Base-by-base conservation (phyloP, 2,113 vertebrate species). In the Poecile atricapillus region DNA sequence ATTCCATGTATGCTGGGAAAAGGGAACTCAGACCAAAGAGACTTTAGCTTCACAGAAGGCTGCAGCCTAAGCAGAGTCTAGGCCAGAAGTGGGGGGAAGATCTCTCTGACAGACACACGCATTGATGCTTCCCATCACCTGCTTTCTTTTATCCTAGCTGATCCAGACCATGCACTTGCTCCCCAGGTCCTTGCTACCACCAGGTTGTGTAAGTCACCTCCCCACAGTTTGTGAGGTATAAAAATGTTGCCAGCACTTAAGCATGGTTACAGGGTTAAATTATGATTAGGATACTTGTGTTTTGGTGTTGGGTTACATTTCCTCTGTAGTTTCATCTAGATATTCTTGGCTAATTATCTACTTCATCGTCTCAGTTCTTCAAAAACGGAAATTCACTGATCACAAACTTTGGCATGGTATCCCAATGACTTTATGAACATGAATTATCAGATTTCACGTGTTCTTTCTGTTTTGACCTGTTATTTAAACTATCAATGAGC, bases 1-100 rank as follows among this genome's bases (percentile, higher is more conserved):
- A 80, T 80, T 95, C 77, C 33, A 4, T 21, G 16, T 41, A 81
- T 90, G 49, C 68, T 93, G 68, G 47, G 47, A 53, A 83, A 94
- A 96, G 75, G 49, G 49, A 92, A 67, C 83, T 85, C 83, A 92
- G 70, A 76, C n/a, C 41, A 86, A 92, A 95, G 93, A 84, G 92
- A 41, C 21, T 93, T 92, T 81, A 92, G 53, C 37, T 83, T 73
- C 44, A 41, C 70, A 64, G 88, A 33, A 6, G 10, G 79, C 50
- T 64, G 47, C 15, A 37, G 43, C 44, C 14, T 59, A 22, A 60
- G n/a, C 27, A 63, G 20, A 35, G 23, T 28, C 35, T 27, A 21
- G 35, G 23, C 5, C 41, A 81, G 28, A 50, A 46, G 13, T 5
- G 30, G 31, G 27, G 37, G 19, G 16, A 44, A 73, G 4, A 10